Evolutionary conservation across 1,140 invertebrate species (phyloP), one percentile per base, ranked within the genome.

Genomic region (Chironomus striatipennis): DNA sequence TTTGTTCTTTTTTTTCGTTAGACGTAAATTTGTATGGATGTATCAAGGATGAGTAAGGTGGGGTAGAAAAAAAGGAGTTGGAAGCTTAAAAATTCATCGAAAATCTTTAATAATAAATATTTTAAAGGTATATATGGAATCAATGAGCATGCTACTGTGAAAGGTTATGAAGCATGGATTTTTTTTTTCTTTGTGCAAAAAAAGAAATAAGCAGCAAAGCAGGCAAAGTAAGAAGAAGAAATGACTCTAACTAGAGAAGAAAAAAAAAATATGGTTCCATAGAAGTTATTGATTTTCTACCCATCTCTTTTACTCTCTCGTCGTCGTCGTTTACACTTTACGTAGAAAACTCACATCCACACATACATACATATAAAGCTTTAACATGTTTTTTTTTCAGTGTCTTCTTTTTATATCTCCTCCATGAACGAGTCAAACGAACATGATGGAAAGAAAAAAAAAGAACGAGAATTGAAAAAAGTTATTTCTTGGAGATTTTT

Each of bases 201-300:
- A 70, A 57, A 57, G n/a, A n/a, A n/a, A n/a, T n/a, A n/a, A n/a
- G n/a, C n/a, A n/a, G n/a, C n/a, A n/a, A n/a, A n/a, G n/a, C n/a
- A n/a, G n/a, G n/a, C n/a, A n/a, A n/a, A n/a, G n/a, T n/a, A n/a
- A n/a, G n/a, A n/a, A n/a, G n/a, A 57, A 47, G 15, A 15, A 57
- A 57, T 10, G 47, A 57, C 47, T 57, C 47, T n/a, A 57, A 70
- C 18, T 18, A 17, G 9, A 70, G 65, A 70, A 15, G 43, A 67
- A 67, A 20, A 67, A 70, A 21, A 10, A 18, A 70, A 70, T 18
- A 70, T 70, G 65, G 65, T 70, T 70, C 65, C 65, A 70, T 70
- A 21, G 65, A 70, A 70, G 65, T 21, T 70, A 70, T 70, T 70
- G 65, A 70, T 70, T 70, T 20, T 70, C 47, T 70, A 57, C 47